Evolutionary conservation across 2,888 invertebrate species (phyloP).

Genomic region (Drosophila yooni): DNA sequence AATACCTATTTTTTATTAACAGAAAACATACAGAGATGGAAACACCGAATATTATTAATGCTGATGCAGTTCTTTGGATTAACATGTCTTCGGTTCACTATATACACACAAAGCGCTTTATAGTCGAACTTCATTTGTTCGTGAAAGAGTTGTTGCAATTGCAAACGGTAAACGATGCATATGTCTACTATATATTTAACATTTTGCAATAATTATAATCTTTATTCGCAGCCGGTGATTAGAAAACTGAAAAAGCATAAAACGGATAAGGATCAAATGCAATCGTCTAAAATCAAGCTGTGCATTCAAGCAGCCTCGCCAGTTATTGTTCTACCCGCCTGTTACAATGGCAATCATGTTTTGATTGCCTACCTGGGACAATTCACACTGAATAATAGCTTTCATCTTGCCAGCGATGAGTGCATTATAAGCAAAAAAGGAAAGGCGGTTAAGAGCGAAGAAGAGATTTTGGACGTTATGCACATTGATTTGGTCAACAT

Average conservation of each 20-base stretch:
- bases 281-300: slow-evolving; percentile 82
- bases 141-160: slow-evolving; percentile 93
- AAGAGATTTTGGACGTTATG: slow-evolving; percentile 88
- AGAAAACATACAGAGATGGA: slow-evolving; percentile 63
- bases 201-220: neutral
- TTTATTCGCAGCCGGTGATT: slow-evolving; percentile 72
- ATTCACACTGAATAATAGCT: slow-evolving; percentile 91
- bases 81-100: slow-evolving; percentile 96
- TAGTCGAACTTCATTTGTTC: slow-evolving; percentile 94
- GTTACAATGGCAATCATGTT: slow-evolving; percentile 91
- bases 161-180: slow-evolving; percentile 87
- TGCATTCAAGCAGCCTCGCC: slow-evolving; percentile 87
- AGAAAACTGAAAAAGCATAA: slow-evolving; percentile 82
- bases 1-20: slow-evolving; percentile 10
- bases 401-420: slow-evolving; percentile 87
- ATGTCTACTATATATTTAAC: neutral
- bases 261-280: slow-evolving; percentile 55
- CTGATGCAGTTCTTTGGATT: slow-evolving; percentile 85
- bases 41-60: slow-evolving; percentile 65
- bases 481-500: slow-evolving; percentile 89
- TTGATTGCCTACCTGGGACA: slow-evolving; percentile 93
- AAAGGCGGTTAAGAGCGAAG: slow-evolving; percentile 49
- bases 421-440: slow-evolving; percentile 75
- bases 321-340: slow-evolving; percentile 94
- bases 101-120: slow-evolving; percentile 97